These are phyloP conservation scores for Taenioides sp. DNA, from an alignment of 2,797 vertebrate species.

Conservation along the genomic window DNA sequence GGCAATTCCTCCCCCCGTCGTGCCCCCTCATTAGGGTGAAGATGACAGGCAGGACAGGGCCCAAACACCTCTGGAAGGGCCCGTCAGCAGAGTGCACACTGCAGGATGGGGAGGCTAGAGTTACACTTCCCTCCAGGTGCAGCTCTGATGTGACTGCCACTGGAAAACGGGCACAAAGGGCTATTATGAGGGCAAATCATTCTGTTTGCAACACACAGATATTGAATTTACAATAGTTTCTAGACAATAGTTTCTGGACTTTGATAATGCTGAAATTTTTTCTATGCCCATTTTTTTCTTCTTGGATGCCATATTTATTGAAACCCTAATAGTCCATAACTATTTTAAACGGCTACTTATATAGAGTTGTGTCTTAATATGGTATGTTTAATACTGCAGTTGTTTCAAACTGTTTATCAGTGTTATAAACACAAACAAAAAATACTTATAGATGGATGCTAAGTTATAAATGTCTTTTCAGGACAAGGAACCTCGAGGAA, in stretches of 20 bases:
- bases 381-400: not conserved
- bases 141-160: constrained; percentile 46
- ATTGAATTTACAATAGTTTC: not conserved
- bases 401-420: not conserved
- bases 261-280: not conserved
- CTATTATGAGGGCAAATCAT: constrained; percentile 17
- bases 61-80: constrained; percentile 40
- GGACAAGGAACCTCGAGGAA: constrained; percentile 97
- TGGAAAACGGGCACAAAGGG: constrained; percentile 30
- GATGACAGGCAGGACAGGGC: constrained; percentile 58
- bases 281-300: too few species aligned
- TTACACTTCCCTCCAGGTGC: constrained; percentile 46
- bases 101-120: constrained; percentile 28
- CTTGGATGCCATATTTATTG: too few species aligned
- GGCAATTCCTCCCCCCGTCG: constrained; percentile 50
- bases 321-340: too few species aligned
- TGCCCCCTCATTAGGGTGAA: constrained; percentile 63
- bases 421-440: not conserved
- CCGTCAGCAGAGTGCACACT: constrained; percentile 32
- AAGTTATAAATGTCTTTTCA: constrained; percentile 51
- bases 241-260: not conserved
- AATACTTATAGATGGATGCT: not conserved
- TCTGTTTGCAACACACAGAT: not conserved
- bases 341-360: too few species aligned
- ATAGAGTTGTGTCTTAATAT: too few species aligned